Evolutionary conservation across 2,797 vertebrate genomes (phyloP).

Genomic region (Limnodromus scolopaceus): DNA sequence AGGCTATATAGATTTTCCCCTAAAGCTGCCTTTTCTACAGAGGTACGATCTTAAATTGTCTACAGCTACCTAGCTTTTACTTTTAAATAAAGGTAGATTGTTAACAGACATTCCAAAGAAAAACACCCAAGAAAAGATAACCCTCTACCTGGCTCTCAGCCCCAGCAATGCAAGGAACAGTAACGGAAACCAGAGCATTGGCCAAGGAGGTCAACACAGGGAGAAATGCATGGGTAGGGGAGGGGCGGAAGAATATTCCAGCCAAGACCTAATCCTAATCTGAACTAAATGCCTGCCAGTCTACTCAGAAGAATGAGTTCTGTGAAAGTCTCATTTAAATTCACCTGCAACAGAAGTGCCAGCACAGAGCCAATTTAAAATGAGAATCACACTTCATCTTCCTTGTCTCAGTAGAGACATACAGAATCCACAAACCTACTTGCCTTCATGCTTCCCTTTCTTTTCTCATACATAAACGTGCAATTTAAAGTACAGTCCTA

Average conservation of each 20-base stretch:
- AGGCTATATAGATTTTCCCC: neutral
- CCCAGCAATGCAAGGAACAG: neutral
- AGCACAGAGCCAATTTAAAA: neutral
- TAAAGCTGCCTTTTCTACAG: neutral
- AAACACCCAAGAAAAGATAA: neutral
- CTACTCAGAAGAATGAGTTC: neutral
- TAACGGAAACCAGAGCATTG: neutral
- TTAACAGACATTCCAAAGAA: neutral
- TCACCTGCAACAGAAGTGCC: neutral
- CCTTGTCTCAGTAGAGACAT: neutral
- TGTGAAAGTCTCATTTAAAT: neutral
- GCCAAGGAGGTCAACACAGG: neutral
- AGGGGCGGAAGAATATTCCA: neutral
- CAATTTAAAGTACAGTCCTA: neutral
- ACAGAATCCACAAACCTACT: neutral
- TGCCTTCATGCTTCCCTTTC: neutral
- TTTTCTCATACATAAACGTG: neutral
- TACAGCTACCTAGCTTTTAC: neutral
- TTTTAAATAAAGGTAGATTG: neutral
- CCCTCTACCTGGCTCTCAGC: neutral
- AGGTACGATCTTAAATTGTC: neutral
- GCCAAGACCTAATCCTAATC: neutral
- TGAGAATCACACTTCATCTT: neutral
- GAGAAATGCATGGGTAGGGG: accelerated
- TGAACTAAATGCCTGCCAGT: neutral